Base-by-base conservation (phyloP, 1,140 invertebrate species). In the Dendrolimus punctatus region DNA sequence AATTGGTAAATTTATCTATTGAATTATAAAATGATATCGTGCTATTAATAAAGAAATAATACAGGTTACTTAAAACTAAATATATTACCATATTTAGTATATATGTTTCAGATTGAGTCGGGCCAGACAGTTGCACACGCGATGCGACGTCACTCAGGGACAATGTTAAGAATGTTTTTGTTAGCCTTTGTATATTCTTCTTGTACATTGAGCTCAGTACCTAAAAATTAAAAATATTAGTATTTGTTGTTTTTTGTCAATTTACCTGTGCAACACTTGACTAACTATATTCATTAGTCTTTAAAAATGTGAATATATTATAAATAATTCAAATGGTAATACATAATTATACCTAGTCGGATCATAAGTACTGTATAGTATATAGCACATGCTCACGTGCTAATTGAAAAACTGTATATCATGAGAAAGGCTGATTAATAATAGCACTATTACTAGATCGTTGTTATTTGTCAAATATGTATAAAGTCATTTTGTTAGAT, bases 151-250 rank as follows among this genome's bases (percentile, higher is more conserved):
- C 98, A 57, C 92, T 91, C 53, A 99, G 87, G 39, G 96, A 98
- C 47, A 99, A 88, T 0, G 97, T 99, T 60, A 99, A 89, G 85
- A 99, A 99, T 41, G 98, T 99, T 88, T 98, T 98, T 40, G 98
- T 99, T 49, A 99, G 88, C 76, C 96, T 91, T 86, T 98, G 96
- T 69, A 99, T 99, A 87, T 98, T 99, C 79, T 98, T 97, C 85
- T 98, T 98, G 74, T 96, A 96, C 70, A 98, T 90, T 53, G 95
- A 95, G 57, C 91, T 92, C 43, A 96, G 84, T 50, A 98, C 96
- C 90, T 95, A 89, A 85, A 87, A 73, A 8, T 36, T 46, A 49
- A 46, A 42, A 43, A 46, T 53, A 49, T 44, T 57, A 53, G 49
- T 42, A 52, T 9, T 42, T 39, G n/a, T 5, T 40, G n/a, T 5